Evolutionary conservation across 2,797 vertebrate species (phyloP).

Genomic region (Poecilia gillii): DNA sequence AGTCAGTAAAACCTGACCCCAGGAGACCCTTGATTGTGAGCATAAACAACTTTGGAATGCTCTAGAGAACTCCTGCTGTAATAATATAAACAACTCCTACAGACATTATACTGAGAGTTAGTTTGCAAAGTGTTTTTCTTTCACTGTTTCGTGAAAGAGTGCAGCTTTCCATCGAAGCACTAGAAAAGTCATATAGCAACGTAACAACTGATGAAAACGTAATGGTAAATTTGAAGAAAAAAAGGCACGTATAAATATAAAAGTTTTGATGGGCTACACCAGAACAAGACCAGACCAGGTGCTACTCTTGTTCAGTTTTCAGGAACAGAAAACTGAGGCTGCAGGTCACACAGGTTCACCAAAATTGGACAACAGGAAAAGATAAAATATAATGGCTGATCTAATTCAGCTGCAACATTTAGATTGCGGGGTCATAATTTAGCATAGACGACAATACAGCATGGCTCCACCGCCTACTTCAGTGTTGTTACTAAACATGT

Average conservation of each 20-base stretch:
- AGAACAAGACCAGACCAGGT: background rate
- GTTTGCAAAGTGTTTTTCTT: constrained; percentile 60
- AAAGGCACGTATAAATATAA: too few species aligned
- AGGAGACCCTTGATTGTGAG: constrained; percentile 48
- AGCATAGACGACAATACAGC: background rate
- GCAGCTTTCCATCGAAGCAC: constrained; percentile 64
- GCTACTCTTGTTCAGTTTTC: background rate
- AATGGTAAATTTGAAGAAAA: constrained; percentile 73
- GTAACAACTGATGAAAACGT: constrained; percentile 66
- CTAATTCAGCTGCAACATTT: background rate
- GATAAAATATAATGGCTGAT: background rate
- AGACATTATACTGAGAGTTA: constrained; percentile 47
- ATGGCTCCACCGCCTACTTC: background rate
- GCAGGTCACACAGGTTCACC: background rate
- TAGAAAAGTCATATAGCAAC: constrained; percentile 69
- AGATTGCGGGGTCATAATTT: background rate
- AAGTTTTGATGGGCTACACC: background rate
- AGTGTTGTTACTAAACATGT: background rate
- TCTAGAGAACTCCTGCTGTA: constrained; percentile 34
- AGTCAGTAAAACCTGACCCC: constrained; percentile 41
- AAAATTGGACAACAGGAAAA: background rate
- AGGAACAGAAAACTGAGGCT: background rate
- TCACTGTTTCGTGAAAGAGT: constrained; percentile 66
- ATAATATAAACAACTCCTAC: constrained; percentile 66
- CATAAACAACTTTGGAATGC: constrained; percentile 44